phyloP scores from a whole-genome alignment of 1,140 invertebrate genomes.

The Nephotettix cincticeps region DNA sequence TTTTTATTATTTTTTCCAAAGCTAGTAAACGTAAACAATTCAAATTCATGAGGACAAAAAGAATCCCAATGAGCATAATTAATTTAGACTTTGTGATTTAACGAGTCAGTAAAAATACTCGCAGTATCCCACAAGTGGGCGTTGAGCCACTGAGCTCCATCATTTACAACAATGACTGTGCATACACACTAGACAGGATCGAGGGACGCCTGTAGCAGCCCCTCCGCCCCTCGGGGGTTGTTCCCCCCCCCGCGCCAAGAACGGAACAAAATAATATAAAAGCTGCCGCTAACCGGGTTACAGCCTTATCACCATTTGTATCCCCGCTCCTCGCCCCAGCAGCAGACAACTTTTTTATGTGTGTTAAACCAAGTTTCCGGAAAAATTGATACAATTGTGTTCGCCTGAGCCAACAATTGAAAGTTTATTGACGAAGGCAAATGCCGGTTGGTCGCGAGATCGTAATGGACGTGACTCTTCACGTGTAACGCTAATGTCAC shows the following conservation, averaged over 20 bases:
- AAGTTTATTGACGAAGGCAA: background rate
- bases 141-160: too few relatives aligned
- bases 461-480: too few relatives aligned
- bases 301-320: slow-evolving; percentile 28
- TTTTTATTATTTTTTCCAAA: too few relatives aligned
- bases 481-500: too few relatives aligned
- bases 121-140: too few relatives aligned
- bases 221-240: background rate
- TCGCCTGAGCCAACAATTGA: background rate
- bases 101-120: too few relatives aligned
- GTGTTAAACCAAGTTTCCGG: slow-evolving; percentile 17
- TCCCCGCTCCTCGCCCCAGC: background rate
- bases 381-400: background rate
- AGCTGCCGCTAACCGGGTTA: slow-evolving; percentile 24
- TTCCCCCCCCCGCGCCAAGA: slow-evolving; percentile 9
- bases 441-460: background rate
- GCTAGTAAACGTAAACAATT: too few relatives aligned
- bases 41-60: too few relatives aligned
- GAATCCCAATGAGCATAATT: too few relatives aligned
- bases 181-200: too few relatives aligned
- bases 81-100: too few relatives aligned
- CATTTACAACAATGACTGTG: too few relatives aligned
- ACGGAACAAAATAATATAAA: slow-evolving; percentile 29
- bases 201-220: background rate
- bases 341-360: slow-evolving; percentile 19